Conservation (phyloP, 2,888 invertebrate genomes). For the Eucera pruinosa region DNA sequence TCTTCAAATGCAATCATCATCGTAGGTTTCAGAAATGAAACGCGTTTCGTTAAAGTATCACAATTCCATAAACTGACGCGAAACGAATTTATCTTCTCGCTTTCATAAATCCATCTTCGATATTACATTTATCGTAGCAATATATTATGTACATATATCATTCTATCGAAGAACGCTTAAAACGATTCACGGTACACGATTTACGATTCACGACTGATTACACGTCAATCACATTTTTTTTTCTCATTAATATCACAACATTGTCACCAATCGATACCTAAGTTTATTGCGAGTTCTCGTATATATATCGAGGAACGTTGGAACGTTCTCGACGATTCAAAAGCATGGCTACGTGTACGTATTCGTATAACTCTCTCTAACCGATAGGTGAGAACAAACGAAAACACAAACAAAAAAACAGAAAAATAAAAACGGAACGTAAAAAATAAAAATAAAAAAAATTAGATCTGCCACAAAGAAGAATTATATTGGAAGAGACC, state of each 20-base stretch:
- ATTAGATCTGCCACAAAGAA: background rate
- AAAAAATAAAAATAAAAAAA: no score
- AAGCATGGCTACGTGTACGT: no score
- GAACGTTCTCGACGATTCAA: no score
- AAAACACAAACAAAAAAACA: no score
- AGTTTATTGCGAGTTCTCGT: constrained; percentile 43
- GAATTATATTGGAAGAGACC: background rate
- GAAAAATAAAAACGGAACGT: no score
- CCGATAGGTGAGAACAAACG: no score
- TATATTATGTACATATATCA: constrained; percentile 6
- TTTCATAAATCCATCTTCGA: constrained; percentile 1
- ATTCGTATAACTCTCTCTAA: background rate
- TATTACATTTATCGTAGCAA: background rate
- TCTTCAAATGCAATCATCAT: background rate
- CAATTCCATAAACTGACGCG: background rate
- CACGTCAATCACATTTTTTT: constrained; percentile 70
- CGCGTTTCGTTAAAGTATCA: constrained; percentile 1
- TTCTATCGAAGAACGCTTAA: no score
- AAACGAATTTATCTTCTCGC: constrained; percentile 12
- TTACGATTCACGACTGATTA: no score
- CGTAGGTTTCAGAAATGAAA: constrained; percentile 17
- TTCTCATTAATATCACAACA: constrained; percentile 79
- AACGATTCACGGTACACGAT: no score
- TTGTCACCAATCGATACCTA: constrained; percentile 73
- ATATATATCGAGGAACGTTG: background rate